Evolutionary conservation across 2,888 invertebrate species (phyloP).

Genomic region (Cosmia pyralina): DNA sequence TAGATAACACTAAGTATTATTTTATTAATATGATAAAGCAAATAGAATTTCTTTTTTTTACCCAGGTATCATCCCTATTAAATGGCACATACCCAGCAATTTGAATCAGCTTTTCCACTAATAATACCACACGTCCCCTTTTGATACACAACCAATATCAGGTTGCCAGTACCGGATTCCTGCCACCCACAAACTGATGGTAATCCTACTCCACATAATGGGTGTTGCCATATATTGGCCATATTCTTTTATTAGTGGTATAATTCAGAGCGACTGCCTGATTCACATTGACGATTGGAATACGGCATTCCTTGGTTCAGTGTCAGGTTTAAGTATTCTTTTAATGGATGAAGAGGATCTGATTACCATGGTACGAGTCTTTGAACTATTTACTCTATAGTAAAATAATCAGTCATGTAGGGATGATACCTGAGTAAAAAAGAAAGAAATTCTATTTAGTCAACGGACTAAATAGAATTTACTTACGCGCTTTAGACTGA

Average conservation of each 20-base stretch:
- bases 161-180: conserved; percentile 18
- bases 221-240: conserved; percentile 21
- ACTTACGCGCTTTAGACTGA: too few relatives aligned
- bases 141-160: conserved; percentile 23
- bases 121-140: neutral
- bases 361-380: neutral
- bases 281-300: conserved; percentile 34
- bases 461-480: too few relatives aligned
- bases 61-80: too few relatives aligned
- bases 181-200: conserved; percentile 24
- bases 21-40: too few relatives aligned
- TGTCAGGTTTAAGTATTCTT: conserved; percentile 2
- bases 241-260: conserved; percentile 12
- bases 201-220: conserved; percentile 34
- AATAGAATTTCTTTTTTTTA: too few relatives aligned
- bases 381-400: neutral
- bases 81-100: neutral
- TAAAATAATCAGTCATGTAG: neutral
- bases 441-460: too few relatives aligned
- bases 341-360: conserved; percentile 8
- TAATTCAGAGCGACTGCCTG: conserved; percentile 41
- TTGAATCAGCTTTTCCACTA: neutral
- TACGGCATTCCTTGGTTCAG: conserved; percentile 19
- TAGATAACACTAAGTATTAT: too few relatives aligned
- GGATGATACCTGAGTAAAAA: too few relatives aligned